Evolutionary conservation across 1,140 invertebrate species (phyloP).

Genomic region (Gonioctena quinquepunctata): DNA sequence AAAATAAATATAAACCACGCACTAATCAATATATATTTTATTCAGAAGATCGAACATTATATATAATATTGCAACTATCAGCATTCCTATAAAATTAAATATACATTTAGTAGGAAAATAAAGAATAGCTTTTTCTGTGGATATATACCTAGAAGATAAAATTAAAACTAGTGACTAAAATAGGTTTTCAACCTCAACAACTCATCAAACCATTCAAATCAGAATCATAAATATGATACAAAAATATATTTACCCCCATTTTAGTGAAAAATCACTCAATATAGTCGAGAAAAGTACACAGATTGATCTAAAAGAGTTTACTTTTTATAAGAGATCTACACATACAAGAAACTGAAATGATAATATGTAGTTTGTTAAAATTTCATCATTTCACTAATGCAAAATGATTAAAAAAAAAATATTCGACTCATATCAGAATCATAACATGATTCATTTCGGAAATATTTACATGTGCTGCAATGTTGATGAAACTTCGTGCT

Average conservation of each 20-base stretch:
- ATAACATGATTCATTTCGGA: too few relatives aligned
- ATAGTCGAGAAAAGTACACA: not conserved
- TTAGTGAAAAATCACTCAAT: not conserved
- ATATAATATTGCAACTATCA: conserved; percentile 16
- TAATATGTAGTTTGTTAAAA: too few relatives aligned
- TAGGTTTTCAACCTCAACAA: conserved; percentile 3
- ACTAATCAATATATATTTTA: conserved; percentile 4
- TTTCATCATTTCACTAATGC: too few relatives aligned
- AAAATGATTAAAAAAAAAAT: too few relatives aligned
- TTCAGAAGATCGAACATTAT: not conserved
- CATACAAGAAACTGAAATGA: too few relatives aligned
- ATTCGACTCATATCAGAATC: too few relatives aligned
- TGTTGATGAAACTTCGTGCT: too few relatives aligned
- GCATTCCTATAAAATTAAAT: not conserved
- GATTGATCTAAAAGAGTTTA: not conserved
- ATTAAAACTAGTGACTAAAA: conserved; percentile 11
- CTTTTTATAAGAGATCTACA: not conserved
- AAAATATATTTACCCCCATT: not conserved
- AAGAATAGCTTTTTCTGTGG: not conserved
- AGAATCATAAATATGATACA: not conserved
- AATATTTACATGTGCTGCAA: too few relatives aligned
- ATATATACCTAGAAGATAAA: not conserved
- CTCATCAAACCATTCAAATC: not conserved
- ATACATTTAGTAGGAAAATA: conserved; percentile 9
- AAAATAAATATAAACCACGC: too few relatives aligned